These are phyloP conservation scores for Beroe ovata DNA, from an alignment of 37 sponge, comb jelly and placozoan species.

Conservation along the genomic window DNA sequence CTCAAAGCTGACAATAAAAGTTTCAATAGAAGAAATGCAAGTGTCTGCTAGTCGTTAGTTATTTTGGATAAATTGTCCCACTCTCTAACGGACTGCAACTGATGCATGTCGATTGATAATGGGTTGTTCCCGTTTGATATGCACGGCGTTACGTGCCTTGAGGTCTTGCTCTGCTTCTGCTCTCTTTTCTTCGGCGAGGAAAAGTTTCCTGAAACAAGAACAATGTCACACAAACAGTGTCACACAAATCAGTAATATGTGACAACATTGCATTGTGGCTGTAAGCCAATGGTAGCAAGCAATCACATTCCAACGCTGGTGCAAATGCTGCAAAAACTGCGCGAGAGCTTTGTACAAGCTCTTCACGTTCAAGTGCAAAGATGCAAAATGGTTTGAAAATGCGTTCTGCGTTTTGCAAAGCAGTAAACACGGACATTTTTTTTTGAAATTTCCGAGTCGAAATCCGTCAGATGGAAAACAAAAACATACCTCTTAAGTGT, in stretches of 20 bases:
- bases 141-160: background rate
- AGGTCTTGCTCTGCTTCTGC: slow-evolving; percentile 17
- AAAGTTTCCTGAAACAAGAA: slow-evolving; percentile 31
- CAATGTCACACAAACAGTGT: background rate
- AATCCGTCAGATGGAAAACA: too few relatives aligned
- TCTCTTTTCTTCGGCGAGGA: slow-evolving; percentile 21
- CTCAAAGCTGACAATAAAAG: slow-evolving; percentile 53
- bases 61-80: slow-evolving; percentile 21
- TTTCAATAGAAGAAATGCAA: background rate
- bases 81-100: background rate
- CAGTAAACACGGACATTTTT: too few relatives aligned
- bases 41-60: slow-evolving; percentile 5
- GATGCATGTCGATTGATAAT: background rate
- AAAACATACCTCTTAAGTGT: slow-evolving; percentile 47
- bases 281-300: background rate
- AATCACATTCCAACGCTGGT: too few relatives aligned
- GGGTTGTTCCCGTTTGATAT: background rate
- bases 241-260: background rate
- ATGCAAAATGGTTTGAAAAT: too few relatives aligned
- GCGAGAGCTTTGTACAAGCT: too few relatives aligned
- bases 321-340: too few relatives aligned
- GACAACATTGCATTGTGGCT: background rate
- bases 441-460: too few relatives aligned
- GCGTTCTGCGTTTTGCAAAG: too few relatives aligned
- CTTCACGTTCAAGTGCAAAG: too few relatives aligned